Evolutionary conservation across 2,797 vertebrate genomes (phyloP).

Genomic region (Sebastiscus tertius): DNA sequence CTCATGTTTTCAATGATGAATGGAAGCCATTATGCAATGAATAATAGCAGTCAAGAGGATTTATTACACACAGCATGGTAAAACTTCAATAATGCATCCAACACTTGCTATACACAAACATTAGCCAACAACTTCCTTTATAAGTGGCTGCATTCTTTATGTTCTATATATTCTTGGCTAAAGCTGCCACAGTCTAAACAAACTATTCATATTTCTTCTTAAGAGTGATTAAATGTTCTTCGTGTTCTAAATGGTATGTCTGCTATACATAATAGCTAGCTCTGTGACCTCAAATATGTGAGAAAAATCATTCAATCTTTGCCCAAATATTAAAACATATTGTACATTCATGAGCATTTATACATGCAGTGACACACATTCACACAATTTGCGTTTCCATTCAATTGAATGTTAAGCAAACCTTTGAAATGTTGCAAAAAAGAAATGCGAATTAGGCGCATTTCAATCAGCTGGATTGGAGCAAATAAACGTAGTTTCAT

Average conservation of each 20-base stretch:
- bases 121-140: conserved; percentile 43
- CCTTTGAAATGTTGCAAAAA: not conserved
- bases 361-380: not conserved
- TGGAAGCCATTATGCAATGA: conserved; percentile 75
- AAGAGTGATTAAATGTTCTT: conserved; percentile 7
- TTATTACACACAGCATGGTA: conserved; percentile 63
- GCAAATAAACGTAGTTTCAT: not conserved
- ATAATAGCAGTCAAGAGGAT: conserved; percentile 76
- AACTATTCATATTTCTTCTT: conserved; percentile 15
- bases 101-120: conserved; percentile 47
- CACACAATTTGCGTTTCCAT: not conserved
- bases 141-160: conserved; percentile 32
- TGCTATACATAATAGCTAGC: not conserved
- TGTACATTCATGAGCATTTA: not conserved
- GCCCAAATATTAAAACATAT: conserved; percentile 9
- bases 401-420: not conserved
- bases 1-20: conserved; percentile 75
- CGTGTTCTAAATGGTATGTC: not conserved
- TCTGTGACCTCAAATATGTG: not conserved
- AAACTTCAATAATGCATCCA: conserved; percentile 67
- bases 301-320: not conserved
- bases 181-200: conserved; percentile 11
- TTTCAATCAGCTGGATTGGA: not conserved
- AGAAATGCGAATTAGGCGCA: not conserved
- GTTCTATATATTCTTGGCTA: conserved; percentile 1